A percentile compares a stretch with the other conserved stretches of the same genome.
These are phyloP conservation scores for Tachysurus fulvidraco DNA, from an alignment of 2,113 vertebrate genomes.

Conservation along the genomic window DNA sequence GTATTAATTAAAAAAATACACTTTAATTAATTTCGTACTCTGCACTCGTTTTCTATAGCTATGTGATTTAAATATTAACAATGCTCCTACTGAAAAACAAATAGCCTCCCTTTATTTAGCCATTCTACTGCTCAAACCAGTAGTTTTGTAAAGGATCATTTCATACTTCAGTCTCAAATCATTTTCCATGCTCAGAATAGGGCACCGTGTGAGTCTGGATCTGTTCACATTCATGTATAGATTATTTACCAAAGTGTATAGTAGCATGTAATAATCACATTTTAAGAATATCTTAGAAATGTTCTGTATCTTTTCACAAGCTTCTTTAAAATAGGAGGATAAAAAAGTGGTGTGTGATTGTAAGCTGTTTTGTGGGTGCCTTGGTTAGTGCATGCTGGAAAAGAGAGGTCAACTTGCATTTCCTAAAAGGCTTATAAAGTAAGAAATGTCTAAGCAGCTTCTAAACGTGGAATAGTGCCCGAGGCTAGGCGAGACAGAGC, in stretches of 20 bases:
- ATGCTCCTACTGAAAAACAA: background rate
- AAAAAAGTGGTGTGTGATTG: background rate
- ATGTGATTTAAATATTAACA: background rate
- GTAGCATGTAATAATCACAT: background rate
- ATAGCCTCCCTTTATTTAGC: too few relatives aligned
- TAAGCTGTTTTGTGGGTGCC: background rate
- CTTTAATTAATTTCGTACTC: background rate
- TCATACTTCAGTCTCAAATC: background rate
- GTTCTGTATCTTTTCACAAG: background rate
- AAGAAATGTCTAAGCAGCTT: constrained; percentile 57
- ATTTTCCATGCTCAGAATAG: background rate
- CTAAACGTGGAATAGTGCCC: constrained; percentile 63
- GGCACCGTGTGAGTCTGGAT: background rate
- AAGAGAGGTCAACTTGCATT: constrained; percentile 57
- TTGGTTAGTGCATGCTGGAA: constrained; percentile 31
- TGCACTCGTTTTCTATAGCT: background rate
- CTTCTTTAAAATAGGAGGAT: background rate
- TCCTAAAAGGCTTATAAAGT: constrained; percentile 58
- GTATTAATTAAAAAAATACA: background rate
- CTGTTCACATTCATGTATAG: too few relatives aligned
- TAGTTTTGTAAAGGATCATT: background rate
- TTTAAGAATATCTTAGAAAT: background rate
- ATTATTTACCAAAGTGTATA: background rate
- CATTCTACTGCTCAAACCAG: background rate
- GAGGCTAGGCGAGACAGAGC: constrained; percentile 53